Evolutionary conservation across 2,888 invertebrate genomes (phyloP), one percentile per base, ranked within the genome.

Genomic region (Erebia epiphron): DNA sequence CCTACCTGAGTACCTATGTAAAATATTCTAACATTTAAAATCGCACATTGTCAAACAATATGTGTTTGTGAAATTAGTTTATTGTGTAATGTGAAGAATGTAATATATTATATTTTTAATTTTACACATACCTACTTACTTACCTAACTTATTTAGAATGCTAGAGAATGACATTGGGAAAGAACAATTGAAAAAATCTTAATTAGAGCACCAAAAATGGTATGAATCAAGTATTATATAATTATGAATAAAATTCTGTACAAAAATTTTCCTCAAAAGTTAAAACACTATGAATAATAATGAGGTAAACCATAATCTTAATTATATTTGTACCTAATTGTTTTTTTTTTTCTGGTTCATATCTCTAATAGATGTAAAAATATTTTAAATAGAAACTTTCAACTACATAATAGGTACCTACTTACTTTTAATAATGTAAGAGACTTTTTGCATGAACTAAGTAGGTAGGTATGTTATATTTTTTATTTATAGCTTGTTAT

Each of bases 381-480:
- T 57, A 0, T 5, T 10, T 46, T 46, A 11, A 7, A 14, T 35
- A 26, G 1, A 14, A 13, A 13, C 21, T 57, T 57, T 5, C 13
- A 7, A 26, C n/a, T 13, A 2, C 21, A 21, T 21, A 13, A n/a
- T n/a, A n/a, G n/a, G n/a, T n/a, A n/a, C 13, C 21, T 57, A 35
- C 13, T n/a, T 58, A 58, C 35, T 58, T 58, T 14, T 58, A 58
- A n/a, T 35, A 58, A 35, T 58, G 14, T 58, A 58, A 2, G 35
- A 58, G 26, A n/a, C 26, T 58, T 58, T 58, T 58, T 58, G 57
- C 14, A 58, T 58, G 57, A 26, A n/a, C 9, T 35, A 26, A 26
- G 26, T 26, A 54, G 18, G 54, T 35, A 26, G 3, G 26, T 26
- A 54, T 54, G 54, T 54, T 54, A 54, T 52, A 16, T 0, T 54